These are phyloP conservation scores for Nipponacmea schrenckii DNA, from an alignment of 2,888 invertebrate species.

Conservation along the genomic window DNA sequence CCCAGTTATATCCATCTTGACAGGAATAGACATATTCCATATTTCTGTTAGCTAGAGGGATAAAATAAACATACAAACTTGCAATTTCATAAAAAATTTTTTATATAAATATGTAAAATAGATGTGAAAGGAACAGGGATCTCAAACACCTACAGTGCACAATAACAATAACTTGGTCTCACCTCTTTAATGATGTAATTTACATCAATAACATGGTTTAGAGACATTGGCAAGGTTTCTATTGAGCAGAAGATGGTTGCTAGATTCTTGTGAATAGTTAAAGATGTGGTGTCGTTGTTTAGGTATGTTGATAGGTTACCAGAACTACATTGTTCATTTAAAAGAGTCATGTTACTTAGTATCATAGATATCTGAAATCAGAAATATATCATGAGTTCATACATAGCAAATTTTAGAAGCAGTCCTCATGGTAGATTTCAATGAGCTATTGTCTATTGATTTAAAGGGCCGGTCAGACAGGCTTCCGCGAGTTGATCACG, in stretches of 20 bases:
- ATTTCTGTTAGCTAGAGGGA: constrained; percentile 37
- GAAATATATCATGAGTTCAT: too few relatives aligned
- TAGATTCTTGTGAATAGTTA: constrained; percentile 15
- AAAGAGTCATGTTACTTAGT: too few relatives aligned
- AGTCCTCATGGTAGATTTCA: too few relatives aligned
- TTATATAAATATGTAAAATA: too few relatives aligned
- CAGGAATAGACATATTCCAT: constrained; percentile 34
- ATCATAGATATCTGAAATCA: too few relatives aligned
- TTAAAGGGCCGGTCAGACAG: too few relatives aligned
- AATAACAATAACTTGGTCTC: background rate
- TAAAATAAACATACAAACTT: background rate
- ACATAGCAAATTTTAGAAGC: too few relatives aligned
- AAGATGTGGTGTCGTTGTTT: background rate
- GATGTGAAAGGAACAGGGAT: too few relatives aligned
- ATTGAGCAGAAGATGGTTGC: constrained; percentile 22
- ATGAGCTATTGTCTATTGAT: too few relatives aligned
- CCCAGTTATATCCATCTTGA: constrained; percentile 30
- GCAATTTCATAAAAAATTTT: too few relatives aligned
- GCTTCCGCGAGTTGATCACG: too few relatives aligned
- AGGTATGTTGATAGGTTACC: constrained; percentile 5
- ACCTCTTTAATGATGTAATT: constrained; percentile 31
- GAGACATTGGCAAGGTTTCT: constrained; percentile 18
- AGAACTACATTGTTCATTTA: background rate
- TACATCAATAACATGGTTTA: constrained; percentile 26
- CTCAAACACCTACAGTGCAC: too few relatives aligned